Evolutionary conservation across 2,113 vertebrate species (phyloP).

Genomic region (Synodontis membranacea): DNA sequence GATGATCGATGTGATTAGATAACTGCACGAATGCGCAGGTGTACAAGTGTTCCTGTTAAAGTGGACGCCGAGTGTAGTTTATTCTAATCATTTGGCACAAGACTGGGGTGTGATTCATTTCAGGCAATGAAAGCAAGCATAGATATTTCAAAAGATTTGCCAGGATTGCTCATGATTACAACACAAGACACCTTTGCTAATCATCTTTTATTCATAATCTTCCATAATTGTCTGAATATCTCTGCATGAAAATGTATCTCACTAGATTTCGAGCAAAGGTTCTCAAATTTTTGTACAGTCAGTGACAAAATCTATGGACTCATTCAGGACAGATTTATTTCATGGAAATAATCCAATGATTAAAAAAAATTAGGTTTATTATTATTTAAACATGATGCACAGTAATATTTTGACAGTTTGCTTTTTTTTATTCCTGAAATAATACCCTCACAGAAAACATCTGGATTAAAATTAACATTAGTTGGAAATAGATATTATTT

Average conservation of each 20-base stretch:
- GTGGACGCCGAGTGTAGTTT: not conserved
- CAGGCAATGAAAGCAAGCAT: not conserved
- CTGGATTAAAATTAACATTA: not conserved
- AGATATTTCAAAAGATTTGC: conserved; percentile 70
- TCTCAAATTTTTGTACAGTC: not conserved
- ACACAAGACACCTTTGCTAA: not conserved
- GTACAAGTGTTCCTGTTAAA: not conserved
- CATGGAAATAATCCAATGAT: not conserved
- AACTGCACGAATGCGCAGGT: not conserved
- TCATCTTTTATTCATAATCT: not conserved
- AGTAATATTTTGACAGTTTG: not conserved
- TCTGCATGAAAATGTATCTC: not conserved
- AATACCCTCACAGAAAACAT: not conserved
- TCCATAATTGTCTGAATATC: not conserved
- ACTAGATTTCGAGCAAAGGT: not conserved
- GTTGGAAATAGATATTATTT: not conserved
- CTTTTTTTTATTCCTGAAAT: not conserved
- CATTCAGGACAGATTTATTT: not conserved
- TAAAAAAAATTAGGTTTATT: not conserved
- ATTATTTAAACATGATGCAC: not conserved
- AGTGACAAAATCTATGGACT: not conserved
- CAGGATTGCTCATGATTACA: conserved; percentile 69
- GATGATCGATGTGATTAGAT: not conserved
- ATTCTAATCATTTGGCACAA: not conserved
- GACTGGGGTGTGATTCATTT: not conserved